A percentile compares a stretch with the other conserved stretches of the same genome.
Conservation (phyloP, 64 coral and sea anemone genomes). For the Exaiptasia diaphana region DNA sequence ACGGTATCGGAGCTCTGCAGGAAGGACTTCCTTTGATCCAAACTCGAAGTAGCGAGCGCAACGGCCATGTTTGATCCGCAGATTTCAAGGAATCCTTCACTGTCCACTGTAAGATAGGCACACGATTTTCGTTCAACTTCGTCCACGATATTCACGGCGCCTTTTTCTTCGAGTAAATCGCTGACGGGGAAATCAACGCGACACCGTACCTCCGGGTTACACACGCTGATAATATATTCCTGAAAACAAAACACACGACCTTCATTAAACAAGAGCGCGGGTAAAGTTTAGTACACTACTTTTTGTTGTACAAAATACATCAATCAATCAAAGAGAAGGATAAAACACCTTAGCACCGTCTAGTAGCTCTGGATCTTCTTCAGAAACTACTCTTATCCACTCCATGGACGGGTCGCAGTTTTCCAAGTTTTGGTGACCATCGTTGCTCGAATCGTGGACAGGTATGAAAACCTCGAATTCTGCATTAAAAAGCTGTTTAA, state of each 20-base stretch:
- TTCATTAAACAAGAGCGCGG: conserved; percentile 34
- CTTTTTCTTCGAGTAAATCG: conserved; percentile 13
- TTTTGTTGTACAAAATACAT: conserved; percentile 20
- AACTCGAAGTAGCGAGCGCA: conserved; percentile 31
- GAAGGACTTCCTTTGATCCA: conserved; percentile 47
- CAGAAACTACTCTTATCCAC: background rate
- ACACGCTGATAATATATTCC: conserved; percentile 74
- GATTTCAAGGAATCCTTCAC: conserved; percentile 39
- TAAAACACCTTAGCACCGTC: conserved; percentile 7
- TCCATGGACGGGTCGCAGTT: background rate
- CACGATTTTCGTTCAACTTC: conserved; percentile 40
- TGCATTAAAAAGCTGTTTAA: conserved; percentile 59
- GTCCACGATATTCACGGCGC: conserved; percentile 37
- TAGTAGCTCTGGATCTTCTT: background rate
- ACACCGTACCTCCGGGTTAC: conserved; percentile 24
- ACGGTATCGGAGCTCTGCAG: conserved; percentile 41
- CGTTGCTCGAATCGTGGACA: background rate
- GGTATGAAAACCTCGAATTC: conserved; percentile 14
- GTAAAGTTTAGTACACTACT: conserved; percentile 5
- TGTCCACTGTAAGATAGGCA: conserved; percentile 27
- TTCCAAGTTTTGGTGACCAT: background rate
- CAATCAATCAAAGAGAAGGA: background rate
- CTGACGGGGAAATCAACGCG: conserved; percentile 10
- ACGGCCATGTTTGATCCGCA: conserved; percentile 39
- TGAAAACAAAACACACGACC: conserved; percentile 54